Evolutionary conservation across 2,888 invertebrate genomes (phyloP), one percentile per base, ranked within the genome.

Genomic region (Drosophila vallismaia): DNA sequence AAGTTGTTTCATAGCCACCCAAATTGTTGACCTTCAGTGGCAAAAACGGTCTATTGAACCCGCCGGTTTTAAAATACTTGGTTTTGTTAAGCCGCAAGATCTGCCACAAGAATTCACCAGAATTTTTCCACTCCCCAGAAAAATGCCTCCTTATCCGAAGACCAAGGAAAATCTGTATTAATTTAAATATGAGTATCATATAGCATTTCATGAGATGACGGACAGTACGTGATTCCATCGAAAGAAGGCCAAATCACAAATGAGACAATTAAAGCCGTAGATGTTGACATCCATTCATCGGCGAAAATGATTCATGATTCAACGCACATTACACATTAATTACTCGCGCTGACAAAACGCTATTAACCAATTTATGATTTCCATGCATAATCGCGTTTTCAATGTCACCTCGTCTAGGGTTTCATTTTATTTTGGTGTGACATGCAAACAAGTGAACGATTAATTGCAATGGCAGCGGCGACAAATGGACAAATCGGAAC

Each of bases 391-490:
- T 62, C 58, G 59, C 73, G 67, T 63, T 74, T 86, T 86, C 85
- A 86, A 86, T 88, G 86, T 76, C 86, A 78, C 55, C n/a, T 28
- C 50, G 14, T 38, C 28, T 28, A 28, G 28, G 28, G 19, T 19
- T 42, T n/a, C 40, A 57, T n/a, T 24, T 54, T n/a, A 51, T 63
- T 51, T 69, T 48, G 68, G 33, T 63, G 70, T 70, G 71, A 73
- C 77, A 82, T 55, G 69, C 72, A 55, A 84, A 87, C 82, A 83
- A 83, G 85, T 81, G 72, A 83, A 57, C 72, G 81, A 88, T 79
- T 82, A 88, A 85, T 86, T 86, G 81, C 77, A 74, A 19, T 50
- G 66, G 48, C 68, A 74, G 52, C 66, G 66, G 50, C 74, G 71
- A 57, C 75, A 73, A 53, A 66, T 59, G 54, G 53, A 59, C 60